phyloP scores from a whole-genome alignment of 2,113 vertebrate genomes.

The Conger conger region DNA sequence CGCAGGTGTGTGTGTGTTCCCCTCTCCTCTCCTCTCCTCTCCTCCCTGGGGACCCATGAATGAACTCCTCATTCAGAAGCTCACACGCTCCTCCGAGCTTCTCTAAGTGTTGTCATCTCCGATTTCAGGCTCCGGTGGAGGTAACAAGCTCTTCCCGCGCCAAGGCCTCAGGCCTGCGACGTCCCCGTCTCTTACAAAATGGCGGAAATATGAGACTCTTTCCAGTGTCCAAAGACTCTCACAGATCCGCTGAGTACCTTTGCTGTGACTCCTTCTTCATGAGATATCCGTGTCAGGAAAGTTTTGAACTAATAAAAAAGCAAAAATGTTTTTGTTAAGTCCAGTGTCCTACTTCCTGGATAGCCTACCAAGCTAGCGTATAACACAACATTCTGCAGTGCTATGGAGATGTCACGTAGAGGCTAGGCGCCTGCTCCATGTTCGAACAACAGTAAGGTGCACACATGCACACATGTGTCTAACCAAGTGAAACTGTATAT shows the following conservation, averaged over 20 bases:
- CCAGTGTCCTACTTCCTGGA: neutral
- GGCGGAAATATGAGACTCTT: constrained; percentile 47
- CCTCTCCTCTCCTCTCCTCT: neutral
- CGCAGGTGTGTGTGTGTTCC: neutral
- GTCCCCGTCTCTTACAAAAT: constrained; percentile 39
- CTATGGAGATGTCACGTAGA: neutral
- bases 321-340: neutral
- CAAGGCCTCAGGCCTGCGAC: neutral
- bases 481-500: neutral
- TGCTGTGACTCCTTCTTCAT: neutral
- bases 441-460: neutral
- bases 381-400: neutral
- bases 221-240: neutral
- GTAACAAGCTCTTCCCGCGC: neutral
- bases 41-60: neutral
- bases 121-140: neutral
- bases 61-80: neutral
- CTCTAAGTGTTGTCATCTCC: neutral
- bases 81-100: neutral
- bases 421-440: neutral
- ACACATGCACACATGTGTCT: neutral
- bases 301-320: too few relatives aligned
- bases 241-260: neutral
- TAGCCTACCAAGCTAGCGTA: neutral
- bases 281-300: too few relatives aligned